phyloP scores from a whole-genome alignment of 2,797 vertebrate genomes.

The Halcyon badia region DNA sequence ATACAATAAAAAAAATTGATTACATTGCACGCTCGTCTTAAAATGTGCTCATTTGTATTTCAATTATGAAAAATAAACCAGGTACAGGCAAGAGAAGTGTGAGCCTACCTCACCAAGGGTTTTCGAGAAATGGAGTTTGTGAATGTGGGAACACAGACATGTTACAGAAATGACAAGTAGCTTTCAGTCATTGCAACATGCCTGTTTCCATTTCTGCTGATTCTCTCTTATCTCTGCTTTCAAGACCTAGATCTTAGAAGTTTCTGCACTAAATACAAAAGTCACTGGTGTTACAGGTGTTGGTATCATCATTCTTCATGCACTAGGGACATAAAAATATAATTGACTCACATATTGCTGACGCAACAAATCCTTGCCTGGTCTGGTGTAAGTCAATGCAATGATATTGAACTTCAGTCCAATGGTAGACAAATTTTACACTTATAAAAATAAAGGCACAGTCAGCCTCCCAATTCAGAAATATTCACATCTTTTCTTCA shows the following conservation, averaged over 20 bases:
- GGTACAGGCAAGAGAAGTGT: not conserved
- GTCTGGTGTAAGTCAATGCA: not conserved
- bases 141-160: not conserved
- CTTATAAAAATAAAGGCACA: not conserved
- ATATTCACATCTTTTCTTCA: not conserved
- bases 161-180: not conserved
- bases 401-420: not conserved
- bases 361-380: not conserved
- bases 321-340: not conserved
- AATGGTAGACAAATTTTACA: not conserved
- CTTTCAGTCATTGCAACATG: not conserved
- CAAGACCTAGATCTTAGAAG: not conserved
- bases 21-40: not conserved
- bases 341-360: not conserved
- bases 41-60: not conserved
- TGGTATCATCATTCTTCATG: not conserved
- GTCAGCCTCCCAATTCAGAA: not conserved
- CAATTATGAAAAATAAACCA: not conserved
- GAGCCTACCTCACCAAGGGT: not conserved
- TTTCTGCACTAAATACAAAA: not conserved
- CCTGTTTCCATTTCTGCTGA: not conserved
- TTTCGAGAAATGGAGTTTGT: not conserved
- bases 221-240: not conserved
- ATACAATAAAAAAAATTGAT: not conserved
- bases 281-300: not conserved